Conservation (phyloP, 2,888 invertebrate genomes). For the Apamea monoglypha region DNA sequence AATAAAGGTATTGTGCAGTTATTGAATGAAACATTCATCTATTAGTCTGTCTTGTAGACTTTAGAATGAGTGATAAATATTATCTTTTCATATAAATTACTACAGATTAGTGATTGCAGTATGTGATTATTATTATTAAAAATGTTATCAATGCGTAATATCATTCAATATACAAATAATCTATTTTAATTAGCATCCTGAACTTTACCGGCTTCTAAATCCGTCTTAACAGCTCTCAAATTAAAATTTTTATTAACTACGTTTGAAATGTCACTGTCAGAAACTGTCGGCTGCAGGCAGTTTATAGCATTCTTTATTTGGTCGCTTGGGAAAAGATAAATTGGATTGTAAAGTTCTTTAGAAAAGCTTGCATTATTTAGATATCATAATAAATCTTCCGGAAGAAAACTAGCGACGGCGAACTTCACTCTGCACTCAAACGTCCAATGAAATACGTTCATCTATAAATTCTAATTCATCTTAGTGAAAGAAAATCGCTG, state of each 20-base stretch:
- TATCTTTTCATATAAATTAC: no score
- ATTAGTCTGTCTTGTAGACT: neutral
- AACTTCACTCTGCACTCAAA: constrained; percentile 47
- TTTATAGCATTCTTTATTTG: constrained; percentile 57
- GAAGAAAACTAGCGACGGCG: constrained; percentile 43
- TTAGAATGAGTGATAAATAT: no score
- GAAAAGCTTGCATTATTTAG: constrained; percentile 57
- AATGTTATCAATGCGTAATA: constrained; percentile 8
- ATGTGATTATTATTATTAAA: neutral
- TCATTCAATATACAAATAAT: neutral
- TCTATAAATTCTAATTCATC: constrained; percentile 47
- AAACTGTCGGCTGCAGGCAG: constrained; percentile 27
- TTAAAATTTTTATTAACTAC: constrained; percentile 41
- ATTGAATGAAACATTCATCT: neutral
- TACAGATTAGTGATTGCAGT: neutral
- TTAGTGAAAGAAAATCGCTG: constrained; percentile 40
- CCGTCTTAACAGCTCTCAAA: constrained; percentile 24
- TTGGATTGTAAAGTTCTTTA: constrained; percentile 59
- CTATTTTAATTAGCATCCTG: constrained; percentile 19
- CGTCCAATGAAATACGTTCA: constrained; percentile 40
- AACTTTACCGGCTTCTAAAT: constrained; percentile 29
- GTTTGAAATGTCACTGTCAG: constrained; percentile 39
- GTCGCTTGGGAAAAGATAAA: constrained; percentile 55
- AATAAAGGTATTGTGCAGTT: neutral
- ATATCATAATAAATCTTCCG: constrained; percentile 57